phyloP scores from a whole-genome alignment of 1,140 invertebrate genomes.

The Diprion similis region DNA sequence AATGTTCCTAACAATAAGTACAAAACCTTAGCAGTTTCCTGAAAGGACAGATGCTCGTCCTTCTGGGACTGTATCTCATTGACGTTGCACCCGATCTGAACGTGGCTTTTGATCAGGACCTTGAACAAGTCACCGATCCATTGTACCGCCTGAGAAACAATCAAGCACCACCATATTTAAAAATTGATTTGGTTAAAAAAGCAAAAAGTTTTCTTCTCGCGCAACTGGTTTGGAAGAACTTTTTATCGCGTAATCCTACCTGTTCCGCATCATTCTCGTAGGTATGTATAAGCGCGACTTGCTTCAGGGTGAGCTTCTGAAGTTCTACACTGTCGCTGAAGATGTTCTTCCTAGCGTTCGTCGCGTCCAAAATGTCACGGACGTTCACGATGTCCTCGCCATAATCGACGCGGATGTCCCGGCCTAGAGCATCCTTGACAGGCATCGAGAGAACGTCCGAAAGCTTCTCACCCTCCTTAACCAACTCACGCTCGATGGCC shows the following conservation, averaged over 20 bases:
- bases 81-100: slow-evolving; percentile 74
- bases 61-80: slow-evolving; percentile 79
- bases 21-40: slow-evolving; percentile 77
- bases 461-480: slow-evolving; percentile 80
- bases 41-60: slow-evolving; percentile 77
- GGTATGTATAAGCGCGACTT: slow-evolving; percentile 75
- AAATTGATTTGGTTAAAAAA: not conserved
- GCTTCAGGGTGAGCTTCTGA: slow-evolving; percentile 77
- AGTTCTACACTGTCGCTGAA: slow-evolving; percentile 75
- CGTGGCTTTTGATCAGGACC: slow-evolving; percentile 73
- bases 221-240: not conserved
- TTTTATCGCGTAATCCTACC: slow-evolving; percentile 46
- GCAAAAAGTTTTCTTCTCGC: not conserved
- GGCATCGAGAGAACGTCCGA: slow-evolving; percentile 81
- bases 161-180: slow-evolving; percentile 26
- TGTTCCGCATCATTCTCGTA: slow-evolving; percentile 79
- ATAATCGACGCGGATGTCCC: slow-evolving; percentile 77
- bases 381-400: slow-evolving; percentile 75
- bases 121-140: slow-evolving; percentile 79
- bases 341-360: slow-evolving; percentile 69
- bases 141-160: slow-evolving; percentile 66
- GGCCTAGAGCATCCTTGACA: slow-evolving; percentile 78
- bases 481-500: slow-evolving; percentile 70
- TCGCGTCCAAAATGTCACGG: slow-evolving; percentile 71
- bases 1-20: not conserved